Evolutionary conservation across 2,113 vertebrate genomes (phyloP).

Genomic region (Scatophagus argus): DNA sequence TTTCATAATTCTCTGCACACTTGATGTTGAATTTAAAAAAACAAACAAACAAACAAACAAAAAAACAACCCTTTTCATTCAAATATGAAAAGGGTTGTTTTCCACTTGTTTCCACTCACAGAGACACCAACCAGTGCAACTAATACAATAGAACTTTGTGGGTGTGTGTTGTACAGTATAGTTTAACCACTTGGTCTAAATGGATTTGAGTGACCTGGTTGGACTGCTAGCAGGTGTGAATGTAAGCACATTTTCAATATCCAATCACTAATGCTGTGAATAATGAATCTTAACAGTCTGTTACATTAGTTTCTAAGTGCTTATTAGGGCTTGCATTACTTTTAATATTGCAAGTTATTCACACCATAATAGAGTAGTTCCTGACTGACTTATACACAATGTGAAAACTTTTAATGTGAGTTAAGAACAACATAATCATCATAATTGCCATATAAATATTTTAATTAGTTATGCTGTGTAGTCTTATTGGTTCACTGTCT

Average conservation of each 20-base stretch:
- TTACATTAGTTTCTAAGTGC: constrained; percentile 1
- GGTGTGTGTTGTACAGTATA: neutral
- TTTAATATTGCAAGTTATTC: constrained; percentile 6
- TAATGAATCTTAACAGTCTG: constrained; percentile 34
- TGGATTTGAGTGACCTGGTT: constrained; percentile 10
- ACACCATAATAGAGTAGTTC: neutral
- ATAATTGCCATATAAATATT: neutral
- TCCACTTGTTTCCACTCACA: too few species aligned
- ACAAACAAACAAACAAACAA: too few species aligned
- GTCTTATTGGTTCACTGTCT: neutral
- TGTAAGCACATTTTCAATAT: constrained; percentile 35
- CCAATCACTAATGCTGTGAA: constrained; percentile 23
- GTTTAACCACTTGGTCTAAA: constrained; percentile 1
- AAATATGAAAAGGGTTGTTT: too few species aligned
- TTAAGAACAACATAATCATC: too few species aligned
- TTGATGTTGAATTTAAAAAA: neutral
- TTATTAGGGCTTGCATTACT: constrained; percentile 9
- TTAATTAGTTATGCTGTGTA: neutral
- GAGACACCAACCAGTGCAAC: neutral
- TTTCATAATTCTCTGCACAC: neutral
- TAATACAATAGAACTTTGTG: constrained; percentile 17
- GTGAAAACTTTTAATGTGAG: neutral
- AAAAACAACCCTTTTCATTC: neutral
- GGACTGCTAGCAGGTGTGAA: neutral
- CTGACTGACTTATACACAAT: neutral